Percentiles rank a stretch among this genome's conserved stretches.
These are phyloP conservation scores for Desoria tigrina DNA, from an alignment of 2,888 invertebrate species.

Conservation along the genomic window DNA sequence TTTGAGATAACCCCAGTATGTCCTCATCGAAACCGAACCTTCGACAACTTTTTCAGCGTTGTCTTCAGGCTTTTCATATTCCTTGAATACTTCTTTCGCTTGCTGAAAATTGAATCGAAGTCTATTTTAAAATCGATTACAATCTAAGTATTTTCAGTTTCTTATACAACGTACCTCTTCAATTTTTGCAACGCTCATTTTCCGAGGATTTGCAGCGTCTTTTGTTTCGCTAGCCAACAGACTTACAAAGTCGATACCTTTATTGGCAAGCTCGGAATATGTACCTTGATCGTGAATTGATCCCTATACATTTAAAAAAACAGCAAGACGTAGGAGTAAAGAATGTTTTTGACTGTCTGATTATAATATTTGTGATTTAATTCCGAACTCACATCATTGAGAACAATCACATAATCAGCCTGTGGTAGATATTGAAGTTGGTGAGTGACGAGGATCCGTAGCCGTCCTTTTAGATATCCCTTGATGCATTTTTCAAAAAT, in stretches of 20 bases:
- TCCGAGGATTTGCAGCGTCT: conserved; percentile 28
- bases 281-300: conserved; percentile 65
- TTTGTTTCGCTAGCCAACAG: conserved; percentile 56
- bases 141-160: background rate
- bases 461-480: conserved; percentile 62
- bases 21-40: conserved; percentile 46
- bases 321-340: background rate
- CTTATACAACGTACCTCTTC: conserved; percentile 24
- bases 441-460: conserved; percentile 77
- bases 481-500: conserved; percentile 59
- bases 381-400: conserved; percentile 56
- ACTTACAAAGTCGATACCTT: conserved; percentile 55
- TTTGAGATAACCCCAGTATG: conserved; percentile 59
- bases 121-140: background rate
- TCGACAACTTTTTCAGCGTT: conserved; percentile 44
- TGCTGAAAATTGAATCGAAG: conserved; percentile 8
- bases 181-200: conserved; percentile 33
- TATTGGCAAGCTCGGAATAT: conserved; percentile 62
- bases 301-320: conserved; percentile 57
- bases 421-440: conserved; percentile 68
- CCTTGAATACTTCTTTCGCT: conserved; percentile 24
- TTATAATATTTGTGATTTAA: background rate
- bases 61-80: conserved; percentile 41
- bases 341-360: too few species aligned
- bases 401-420: conserved; percentile 57